Conservation (phyloP, 2,888 invertebrate genomes). For the Didymodactylos carnosus region DNA sequence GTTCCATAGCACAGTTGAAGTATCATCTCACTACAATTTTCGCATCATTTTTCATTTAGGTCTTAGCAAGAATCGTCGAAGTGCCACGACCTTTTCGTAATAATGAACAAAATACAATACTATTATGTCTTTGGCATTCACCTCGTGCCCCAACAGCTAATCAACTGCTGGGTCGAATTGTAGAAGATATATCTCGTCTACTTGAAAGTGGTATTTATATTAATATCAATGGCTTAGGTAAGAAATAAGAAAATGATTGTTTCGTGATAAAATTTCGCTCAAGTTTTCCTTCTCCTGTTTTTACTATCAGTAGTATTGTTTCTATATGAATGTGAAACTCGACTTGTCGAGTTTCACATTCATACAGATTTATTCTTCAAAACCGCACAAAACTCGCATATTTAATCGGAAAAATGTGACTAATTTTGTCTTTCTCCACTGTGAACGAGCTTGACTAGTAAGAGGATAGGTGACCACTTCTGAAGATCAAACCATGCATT, state of each 20-base stretch:
- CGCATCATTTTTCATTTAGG: not conserved
- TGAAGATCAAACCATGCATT: too few species aligned
- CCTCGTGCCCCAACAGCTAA: not conserved
- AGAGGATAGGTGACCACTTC: too few species aligned
- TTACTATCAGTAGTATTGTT: too few species aligned
- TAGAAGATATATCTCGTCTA: not conserved
- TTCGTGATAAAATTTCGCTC: not conserved
- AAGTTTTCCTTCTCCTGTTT: not conserved
- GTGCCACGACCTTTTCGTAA: not conserved
- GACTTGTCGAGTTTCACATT: too few species aligned
- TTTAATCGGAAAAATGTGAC: too few species aligned
- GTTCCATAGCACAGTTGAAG: too few species aligned
- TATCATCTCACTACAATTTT: too few species aligned
- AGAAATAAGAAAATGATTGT: not conserved
- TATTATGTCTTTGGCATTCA: not conserved
- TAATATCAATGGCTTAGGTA: not conserved
- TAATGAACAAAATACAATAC: not conserved
- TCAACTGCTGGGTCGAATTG: not conserved
- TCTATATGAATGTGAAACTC: too few species aligned
- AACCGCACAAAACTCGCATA: too few species aligned
- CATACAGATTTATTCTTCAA: too few species aligned
- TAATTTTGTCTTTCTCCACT: too few species aligned
- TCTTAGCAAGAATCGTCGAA: not conserved
- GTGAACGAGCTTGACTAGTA: too few species aligned
- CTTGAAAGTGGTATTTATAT: not conserved